A percentile compares a stretch with the other conserved stretches of the same genome.
Conservation (phyloP, 1,140 invertebrate genomes). For the Drosophila tropicalis region DNA sequence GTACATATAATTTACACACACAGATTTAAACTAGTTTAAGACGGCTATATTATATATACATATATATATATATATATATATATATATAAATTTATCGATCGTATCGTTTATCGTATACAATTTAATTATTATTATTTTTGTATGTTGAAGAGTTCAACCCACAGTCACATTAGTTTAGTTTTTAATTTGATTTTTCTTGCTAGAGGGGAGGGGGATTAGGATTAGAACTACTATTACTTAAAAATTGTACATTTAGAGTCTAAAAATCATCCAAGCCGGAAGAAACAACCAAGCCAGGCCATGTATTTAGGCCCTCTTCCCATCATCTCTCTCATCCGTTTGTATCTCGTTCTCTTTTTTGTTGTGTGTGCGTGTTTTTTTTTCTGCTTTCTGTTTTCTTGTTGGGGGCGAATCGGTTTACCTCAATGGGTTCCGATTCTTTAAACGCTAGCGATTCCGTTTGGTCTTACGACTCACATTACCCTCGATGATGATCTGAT, state of each 20-base stretch:
- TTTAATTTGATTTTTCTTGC: constrained; percentile 10
- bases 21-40: constrained; percentile 20
- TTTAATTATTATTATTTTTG: constrained; percentile 9
- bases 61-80: constrained; percentile 18
- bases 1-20: constrained; percentile 20
- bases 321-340: constrained; percentile 1
- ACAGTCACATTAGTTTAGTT: constrained; percentile 20
- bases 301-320: neutral
- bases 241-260: constrained; percentile 36
- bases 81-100: constrained; percentile 17
- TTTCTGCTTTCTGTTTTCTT: no score
- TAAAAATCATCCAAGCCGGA: constrained; percentile 32
- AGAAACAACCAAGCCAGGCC: constrained; percentile 27
- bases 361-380: constrained; percentile 33
- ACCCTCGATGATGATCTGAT: constrained; percentile 82
- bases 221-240: constrained; percentile 49
- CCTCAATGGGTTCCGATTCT: constrained; percentile 82
- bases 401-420: constrained; percentile 74
- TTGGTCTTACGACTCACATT: constrained; percentile 83
- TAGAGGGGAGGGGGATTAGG: constrained; percentile 10
- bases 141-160: neutral
- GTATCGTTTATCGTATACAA: constrained; percentile 15
- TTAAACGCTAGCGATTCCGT: constrained; percentile 83
- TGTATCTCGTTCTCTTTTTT: neutral
- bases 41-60: constrained; percentile 7